A percentile compares a stretch with the other conserved stretches of the same genome.
Evolutionary conservation across 1,140 invertebrate genomes (phyloP).

Genomic region (Calephelis virginiensis): DNA sequence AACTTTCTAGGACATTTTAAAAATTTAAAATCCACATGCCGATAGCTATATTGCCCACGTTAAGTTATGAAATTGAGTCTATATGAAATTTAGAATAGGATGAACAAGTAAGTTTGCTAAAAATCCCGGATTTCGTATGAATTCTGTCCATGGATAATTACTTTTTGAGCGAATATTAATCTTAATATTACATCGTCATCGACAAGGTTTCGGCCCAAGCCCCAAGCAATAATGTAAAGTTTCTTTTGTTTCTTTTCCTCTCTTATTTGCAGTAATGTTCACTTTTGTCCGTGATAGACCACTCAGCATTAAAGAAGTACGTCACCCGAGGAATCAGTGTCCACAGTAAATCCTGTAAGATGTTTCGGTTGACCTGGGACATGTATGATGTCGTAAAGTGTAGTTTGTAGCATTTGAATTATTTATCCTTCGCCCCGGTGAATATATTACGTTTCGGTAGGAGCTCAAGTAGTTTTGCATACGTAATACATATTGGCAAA

Average conservation of each 20-base stretch:
- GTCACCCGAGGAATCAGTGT: not conserved
- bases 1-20: no score
- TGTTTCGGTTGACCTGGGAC: constrained; percentile 2
- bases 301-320: not conserved
- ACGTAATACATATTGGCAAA: constrained; percentile 6
- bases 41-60: no score
- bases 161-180: no score
- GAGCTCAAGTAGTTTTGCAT: constrained; percentile 12
- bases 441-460: constrained; percentile 12
- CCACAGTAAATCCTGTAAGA: not conserved
- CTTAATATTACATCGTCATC: no score
- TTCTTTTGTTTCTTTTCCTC: not conserved
- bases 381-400: constrained; percentile 11
- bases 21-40: no score
- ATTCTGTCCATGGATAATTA: no score
- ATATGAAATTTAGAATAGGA: no score
- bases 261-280: not conserved
- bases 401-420: constrained; percentile 12
- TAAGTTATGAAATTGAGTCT: no score
- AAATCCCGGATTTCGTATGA: no score
- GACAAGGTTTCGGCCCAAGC: no score
- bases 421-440: constrained; percentile 3
- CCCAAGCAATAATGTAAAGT: no score
- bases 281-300: not conserved
- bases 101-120: no score